Conservation (phyloP, 2,797 vertebrate species). For the Rallus crepitans region DNA sequence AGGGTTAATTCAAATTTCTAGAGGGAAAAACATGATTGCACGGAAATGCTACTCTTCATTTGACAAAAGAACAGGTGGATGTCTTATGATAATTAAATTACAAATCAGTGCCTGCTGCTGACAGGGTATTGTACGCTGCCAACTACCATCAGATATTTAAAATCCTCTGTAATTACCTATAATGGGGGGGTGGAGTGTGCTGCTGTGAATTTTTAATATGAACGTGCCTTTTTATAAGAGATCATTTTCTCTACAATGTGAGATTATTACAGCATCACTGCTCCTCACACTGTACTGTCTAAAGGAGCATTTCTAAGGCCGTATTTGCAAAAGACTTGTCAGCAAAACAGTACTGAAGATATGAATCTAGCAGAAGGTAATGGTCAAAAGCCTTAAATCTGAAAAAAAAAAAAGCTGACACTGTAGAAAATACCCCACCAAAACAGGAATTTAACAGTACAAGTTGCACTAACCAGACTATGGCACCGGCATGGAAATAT, state of each 20-base stretch:
- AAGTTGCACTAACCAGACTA: not conserved
- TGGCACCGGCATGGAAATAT: not conserved
- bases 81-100: constrained; percentile 82
- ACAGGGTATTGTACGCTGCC: constrained; percentile 71
- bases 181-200: constrained; percentile 58
- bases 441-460: not conserved
- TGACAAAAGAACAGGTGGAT: constrained; percentile 73
- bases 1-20: constrained; percentile 48
- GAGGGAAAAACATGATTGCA: constrained; percentile 23
- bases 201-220: constrained; percentile 73
- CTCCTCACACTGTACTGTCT: not conserved
- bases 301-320: not conserved
- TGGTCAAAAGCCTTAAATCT: not conserved
- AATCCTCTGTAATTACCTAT: constrained; percentile 80
- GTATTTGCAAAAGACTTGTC: not conserved
- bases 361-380: not conserved
- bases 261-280: constrained; percentile 21
- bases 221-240: constrained; percentile 50
- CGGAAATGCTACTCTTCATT: constrained; percentile 10
- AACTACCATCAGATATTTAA: constrained; percentile 78
- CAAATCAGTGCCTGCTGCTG: constrained; percentile 77
- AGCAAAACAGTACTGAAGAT: not conserved
- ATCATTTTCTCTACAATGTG: constrained; percentile 15
- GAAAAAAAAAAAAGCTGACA: not conserved
- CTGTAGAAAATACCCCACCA: too few relatives aligned